Percentiles rank a stretch among this genome's conserved stretches.
Conservation (phyloP, 1,140 invertebrate species). For the Sycophila sp. region DNA sequence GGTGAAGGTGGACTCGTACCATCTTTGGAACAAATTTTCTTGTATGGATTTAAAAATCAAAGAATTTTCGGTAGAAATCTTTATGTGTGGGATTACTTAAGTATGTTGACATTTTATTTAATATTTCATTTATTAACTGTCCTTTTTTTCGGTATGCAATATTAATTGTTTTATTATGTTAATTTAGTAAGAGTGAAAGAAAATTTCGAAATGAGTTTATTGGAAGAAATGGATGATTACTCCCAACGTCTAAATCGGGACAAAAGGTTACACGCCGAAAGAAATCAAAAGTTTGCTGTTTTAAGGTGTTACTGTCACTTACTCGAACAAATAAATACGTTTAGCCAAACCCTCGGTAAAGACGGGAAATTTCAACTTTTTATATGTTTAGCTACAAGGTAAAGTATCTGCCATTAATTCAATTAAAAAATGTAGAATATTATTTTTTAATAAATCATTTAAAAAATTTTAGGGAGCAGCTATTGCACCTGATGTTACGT, state of each 20-base stretch:
- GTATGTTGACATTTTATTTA: constrained; percentile 67
- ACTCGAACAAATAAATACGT: constrained; percentile 85
- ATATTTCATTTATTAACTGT: background rate
- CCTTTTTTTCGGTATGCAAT: too few species aligned
- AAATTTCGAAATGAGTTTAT: constrained; percentile 80
- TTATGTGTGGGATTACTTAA: constrained; percentile 98
- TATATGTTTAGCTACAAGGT: constrained; percentile 79
- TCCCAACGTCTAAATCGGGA: constrained; percentile 58
- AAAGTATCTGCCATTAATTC: constrained; percentile 10
- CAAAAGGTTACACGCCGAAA: constrained; percentile 55
- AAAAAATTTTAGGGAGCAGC: constrained; percentile 80
- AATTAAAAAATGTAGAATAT: background rate
- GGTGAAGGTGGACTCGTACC: constrained; percentile 93
- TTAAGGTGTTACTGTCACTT: constrained; percentile 82
- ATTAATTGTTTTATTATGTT: background rate
- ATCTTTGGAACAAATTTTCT: constrained; percentile 93
- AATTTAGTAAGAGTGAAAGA: constrained; percentile 83
- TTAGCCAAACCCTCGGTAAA: constrained; percentile 90
- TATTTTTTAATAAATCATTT: background rate
- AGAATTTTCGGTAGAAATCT: constrained; percentile 93
- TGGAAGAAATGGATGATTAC: constrained; percentile 69
- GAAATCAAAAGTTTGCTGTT: constrained; percentile 73
- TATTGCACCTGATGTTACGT: constrained; percentile 87
- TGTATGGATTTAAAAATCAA: constrained; percentile 91
- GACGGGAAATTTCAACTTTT: constrained; percentile 99